A percentile compares a stretch with the other conserved stretches of the same genome.
These are phyloP conservation scores for Drosophila suboccidentalis DNA, from an alignment of 2,888 invertebrate species.

Conservation along the genomic window DNA sequence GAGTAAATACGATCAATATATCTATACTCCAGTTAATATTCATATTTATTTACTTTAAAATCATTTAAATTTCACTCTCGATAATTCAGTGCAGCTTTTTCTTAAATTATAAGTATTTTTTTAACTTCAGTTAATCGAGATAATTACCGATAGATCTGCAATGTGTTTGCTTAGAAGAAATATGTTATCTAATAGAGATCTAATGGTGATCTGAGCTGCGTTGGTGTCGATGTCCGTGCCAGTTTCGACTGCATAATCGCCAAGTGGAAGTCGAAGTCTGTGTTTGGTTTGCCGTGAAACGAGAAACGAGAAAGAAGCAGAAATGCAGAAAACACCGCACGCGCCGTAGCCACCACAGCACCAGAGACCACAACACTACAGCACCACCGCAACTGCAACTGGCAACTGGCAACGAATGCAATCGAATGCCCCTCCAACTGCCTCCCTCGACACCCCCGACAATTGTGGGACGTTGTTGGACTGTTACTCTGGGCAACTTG, in stretches of 20 bases:
- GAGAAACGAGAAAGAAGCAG: slow-evolving; percentile 36
- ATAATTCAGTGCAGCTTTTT: neutral
- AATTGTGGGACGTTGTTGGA: slow-evolving; percentile 6
- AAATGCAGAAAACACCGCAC: slow-evolving; percentile 42
- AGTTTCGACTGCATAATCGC: slow-evolving; percentile 58
- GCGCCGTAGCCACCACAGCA: slow-evolving; percentile 26
- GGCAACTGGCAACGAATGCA: slow-evolving; percentile 47
- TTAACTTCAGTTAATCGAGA: neutral
- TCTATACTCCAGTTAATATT: neutral
- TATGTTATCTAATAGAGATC: slow-evolving; percentile 30
- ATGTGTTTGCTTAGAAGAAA: neutral
- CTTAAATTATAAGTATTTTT: neutral
- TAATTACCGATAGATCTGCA: neutral
- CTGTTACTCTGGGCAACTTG: slow-evolving; percentile 27
- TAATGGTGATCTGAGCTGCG: slow-evolving; percentile 12
- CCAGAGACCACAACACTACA: slow-evolving; percentile 8
- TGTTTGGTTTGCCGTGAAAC: slow-evolving; percentile 28
- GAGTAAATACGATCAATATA: neutral
- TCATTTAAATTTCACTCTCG: too few species aligned
- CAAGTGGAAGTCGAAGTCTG: slow-evolving; percentile 12
- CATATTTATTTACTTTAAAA: too few species aligned
- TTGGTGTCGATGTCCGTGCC: slow-evolving; percentile 54
- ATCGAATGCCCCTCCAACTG: neutral
- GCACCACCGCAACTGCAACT: neutral
- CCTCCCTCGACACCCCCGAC: neutral